phyloP scores from a whole-genome alignment of 2,797 vertebrate species.

The Pangasius larnaudii region DNA sequence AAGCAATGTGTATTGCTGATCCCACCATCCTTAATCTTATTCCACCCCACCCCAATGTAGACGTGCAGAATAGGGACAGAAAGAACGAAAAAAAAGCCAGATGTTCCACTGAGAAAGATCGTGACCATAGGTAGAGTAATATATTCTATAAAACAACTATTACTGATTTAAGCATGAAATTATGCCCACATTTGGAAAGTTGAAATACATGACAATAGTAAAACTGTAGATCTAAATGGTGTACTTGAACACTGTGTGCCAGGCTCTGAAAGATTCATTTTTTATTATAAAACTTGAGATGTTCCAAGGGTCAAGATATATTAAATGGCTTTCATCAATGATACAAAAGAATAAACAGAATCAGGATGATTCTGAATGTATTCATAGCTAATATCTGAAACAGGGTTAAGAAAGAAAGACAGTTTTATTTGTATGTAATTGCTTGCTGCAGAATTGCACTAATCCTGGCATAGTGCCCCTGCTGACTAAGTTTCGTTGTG shows the following conservation, averaged over 20 bases:
- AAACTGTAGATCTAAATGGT: neutral
- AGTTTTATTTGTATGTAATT: neutral
- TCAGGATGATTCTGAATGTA: neutral
- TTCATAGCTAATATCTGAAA: neutral
- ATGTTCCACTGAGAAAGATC: neutral
- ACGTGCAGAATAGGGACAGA: neutral
- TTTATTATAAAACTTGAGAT: neutral
- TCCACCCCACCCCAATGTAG: neutral
- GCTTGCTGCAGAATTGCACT: neutral
- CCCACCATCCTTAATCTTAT: neutral
- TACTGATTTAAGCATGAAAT: neutral
- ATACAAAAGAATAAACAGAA: neutral
- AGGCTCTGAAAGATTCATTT: neutral
- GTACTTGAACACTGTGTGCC: neutral
- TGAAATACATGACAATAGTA: neutral
- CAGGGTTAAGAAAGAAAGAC: neutral
- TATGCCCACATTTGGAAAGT: neutral
- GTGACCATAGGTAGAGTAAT: neutral
- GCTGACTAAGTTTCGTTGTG: slow-evolving; percentile 1
- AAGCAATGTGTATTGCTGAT: neutral
- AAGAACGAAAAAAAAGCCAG: neutral
- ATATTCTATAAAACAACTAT: neutral
- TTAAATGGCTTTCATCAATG: neutral
- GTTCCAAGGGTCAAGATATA: neutral
- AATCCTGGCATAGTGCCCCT: neutral